Conservation (phyloP, 2,113 vertebrate genomes). For the Progne subis region DNA sequence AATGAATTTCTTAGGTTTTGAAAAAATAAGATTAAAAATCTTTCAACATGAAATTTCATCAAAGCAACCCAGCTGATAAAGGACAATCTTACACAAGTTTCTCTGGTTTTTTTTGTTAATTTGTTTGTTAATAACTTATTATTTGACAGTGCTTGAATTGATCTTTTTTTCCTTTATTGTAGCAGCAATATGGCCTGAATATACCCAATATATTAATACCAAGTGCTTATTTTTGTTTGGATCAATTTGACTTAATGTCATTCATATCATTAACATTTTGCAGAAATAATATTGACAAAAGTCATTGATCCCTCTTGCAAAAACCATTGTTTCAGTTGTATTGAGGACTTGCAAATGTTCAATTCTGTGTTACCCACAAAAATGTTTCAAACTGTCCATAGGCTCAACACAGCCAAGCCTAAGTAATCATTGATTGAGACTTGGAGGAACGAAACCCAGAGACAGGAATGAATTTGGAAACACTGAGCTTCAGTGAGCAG, state of each 20-base stretch:
- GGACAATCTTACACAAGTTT: not conserved
- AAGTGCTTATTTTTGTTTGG: conserved; percentile 75
- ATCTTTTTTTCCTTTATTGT: conserved; percentile 13
- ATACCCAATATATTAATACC: conserved; percentile 28
- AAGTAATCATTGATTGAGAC: not conserved
- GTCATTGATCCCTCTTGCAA: conserved; percentile 80
- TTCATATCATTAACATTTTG: conserved; percentile 82
- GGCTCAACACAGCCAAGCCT: not conserved
- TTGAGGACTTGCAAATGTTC: conserved; percentile 1
- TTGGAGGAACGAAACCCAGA: not conserved
- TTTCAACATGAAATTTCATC: not conserved
- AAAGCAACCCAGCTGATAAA: not conserved
- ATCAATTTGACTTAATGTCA: conserved; percentile 86
- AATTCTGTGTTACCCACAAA: not conserved
- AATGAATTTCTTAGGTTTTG: not conserved
- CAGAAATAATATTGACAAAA: conserved; percentile 76
- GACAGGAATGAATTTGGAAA: not conserved
- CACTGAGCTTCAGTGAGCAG: not conserved
- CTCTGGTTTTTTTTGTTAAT: not conserved
- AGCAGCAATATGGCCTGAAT: conserved; percentile 13
- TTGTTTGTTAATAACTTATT: conserved; percentile 16
- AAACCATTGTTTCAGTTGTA: conserved; percentile 20
- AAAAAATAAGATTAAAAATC: not conserved
- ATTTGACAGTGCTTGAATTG: conserved; percentile 13
- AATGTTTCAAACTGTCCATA: not conserved